Conservation (phyloP, 2,888 invertebrate genomes). For the Drosophila maculinotata region DNA sequence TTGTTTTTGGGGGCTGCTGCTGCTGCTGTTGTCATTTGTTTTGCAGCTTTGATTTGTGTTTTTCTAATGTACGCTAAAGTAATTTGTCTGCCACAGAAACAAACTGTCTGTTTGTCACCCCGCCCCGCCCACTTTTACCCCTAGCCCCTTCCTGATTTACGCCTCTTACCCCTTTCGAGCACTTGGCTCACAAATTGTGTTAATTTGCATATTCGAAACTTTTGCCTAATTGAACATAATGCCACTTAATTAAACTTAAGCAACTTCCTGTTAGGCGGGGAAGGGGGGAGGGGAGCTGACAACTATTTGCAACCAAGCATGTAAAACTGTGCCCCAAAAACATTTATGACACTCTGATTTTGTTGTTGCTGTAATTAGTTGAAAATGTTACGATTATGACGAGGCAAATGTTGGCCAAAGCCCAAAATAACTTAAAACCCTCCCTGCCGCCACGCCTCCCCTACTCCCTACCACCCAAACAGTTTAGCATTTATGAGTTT, state of each 20-base stretch:
- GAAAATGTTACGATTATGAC: constrained; percentile 19
- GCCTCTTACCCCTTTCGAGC: constrained; percentile 26
- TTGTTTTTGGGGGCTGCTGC: constrained; percentile 1
- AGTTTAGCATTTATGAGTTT: constrained; percentile 26
- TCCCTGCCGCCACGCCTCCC: not conserved
- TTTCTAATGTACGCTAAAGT: constrained; percentile 32
- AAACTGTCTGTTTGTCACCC: not conserved
- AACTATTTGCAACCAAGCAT: constrained; percentile 21
- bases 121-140: too few relatives aligned
- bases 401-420: too few relatives aligned
- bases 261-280: constrained; percentile 29
- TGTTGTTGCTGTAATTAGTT: constrained; percentile 44
- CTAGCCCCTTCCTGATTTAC: not conserved
- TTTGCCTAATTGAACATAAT: constrained; percentile 79
- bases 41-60: constrained; percentile 66
- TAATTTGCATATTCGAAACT: constrained; percentile 78
- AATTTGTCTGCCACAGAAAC: constrained; percentile 59
- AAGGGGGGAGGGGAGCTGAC: not conserved
- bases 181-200: constrained; percentile 70
- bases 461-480: not conserved
- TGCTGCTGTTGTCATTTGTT: constrained; percentile 34
- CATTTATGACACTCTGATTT: constrained; percentile 51
- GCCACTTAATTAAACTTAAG: constrained; percentile 78
- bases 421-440: not conserved
- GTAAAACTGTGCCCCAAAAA: constrained; percentile 44